Conservation (phyloP, 2,888 invertebrate species). For the Dryobotodes eremita region DNA sequence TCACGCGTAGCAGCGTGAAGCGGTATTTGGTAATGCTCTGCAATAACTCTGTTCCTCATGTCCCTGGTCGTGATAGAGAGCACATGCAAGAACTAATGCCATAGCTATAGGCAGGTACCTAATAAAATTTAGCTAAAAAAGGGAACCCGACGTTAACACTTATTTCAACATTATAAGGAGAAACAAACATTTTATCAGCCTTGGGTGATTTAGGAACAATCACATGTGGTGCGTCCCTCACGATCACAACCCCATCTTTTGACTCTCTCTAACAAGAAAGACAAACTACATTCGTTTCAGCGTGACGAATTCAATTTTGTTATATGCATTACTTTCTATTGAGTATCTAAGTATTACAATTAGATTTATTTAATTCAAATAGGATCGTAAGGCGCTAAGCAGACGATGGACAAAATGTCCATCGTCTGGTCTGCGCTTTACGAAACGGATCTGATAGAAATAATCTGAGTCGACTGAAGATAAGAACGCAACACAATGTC, state of each 20-base stretch:
- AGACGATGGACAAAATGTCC: neutral
- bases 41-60: neutral
- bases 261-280: neutral
- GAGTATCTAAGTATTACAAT: neutral
- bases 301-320: neutral
- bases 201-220: neutral
- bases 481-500: slow-evolving; percentile 41
- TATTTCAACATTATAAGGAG: slow-evolving; percentile 4
- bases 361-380: neutral
- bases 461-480: slow-evolving; percentile 12
- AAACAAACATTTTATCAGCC: neutral
- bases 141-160: neutral
- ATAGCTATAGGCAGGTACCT: neutral
- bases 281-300: neutral
- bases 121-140: neutral
- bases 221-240: neutral
- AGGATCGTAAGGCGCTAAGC: neutral
- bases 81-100: neutral
- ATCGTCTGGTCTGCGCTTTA: neutral
- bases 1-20: neutral
- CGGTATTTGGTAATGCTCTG: neutral
- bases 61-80: neutral
- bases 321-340: neutral
- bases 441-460: slow-evolving; percentile 7
- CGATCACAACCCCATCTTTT: neutral